phyloP scores from a whole-genome alignment of 2,797 vertebrate genomes.

The Myotis planiceps region DNA sequence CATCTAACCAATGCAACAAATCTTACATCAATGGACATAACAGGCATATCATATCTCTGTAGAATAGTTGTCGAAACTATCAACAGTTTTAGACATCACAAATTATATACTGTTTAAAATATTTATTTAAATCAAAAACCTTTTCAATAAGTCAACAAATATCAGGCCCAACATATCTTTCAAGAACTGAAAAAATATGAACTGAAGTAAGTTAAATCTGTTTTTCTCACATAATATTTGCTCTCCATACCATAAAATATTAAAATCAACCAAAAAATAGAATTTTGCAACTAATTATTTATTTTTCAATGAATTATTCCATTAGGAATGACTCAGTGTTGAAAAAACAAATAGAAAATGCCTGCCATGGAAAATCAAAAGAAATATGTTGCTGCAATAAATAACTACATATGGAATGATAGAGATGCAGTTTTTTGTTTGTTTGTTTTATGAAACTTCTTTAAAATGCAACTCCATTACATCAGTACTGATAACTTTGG shows the following conservation, averaged over 20 bases:
- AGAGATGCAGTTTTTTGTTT: background rate
- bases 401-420: background rate
- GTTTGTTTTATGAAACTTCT: background rate
- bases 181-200: background rate
- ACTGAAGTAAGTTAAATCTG: background rate
- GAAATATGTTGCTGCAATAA: background rate
- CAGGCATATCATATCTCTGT: background rate
- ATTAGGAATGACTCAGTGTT: background rate
- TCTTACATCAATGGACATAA: background rate
- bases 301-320: background rate
- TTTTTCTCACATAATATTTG: slow-evolving; percentile 1
- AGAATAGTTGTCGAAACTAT: background rate
- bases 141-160: background rate
- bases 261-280: background rate
- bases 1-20: background rate
- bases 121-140: background rate
- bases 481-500: background rate
- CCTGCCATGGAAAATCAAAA: background rate
- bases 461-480: background rate
- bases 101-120: background rate
- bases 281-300: background rate
- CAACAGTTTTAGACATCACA: background rate
- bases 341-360: background rate
- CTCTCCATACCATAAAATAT: background rate
- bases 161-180: background rate